Base-by-base conservation (phyloP, 1,140 invertebrate genomes). In the Paramacrobiotus metropolitanus region DNA sequence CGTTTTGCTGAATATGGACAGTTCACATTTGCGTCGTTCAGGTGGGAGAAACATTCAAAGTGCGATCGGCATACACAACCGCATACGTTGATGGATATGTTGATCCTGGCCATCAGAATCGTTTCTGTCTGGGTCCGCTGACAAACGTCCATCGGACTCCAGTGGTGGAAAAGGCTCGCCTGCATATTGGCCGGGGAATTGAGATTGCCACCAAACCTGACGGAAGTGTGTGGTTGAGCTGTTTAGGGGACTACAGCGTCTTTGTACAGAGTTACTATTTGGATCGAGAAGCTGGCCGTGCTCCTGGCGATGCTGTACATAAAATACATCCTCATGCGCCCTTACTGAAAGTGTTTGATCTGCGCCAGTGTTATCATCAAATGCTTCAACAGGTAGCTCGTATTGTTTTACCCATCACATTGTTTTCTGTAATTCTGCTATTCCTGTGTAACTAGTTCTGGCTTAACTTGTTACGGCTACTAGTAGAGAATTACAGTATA, bases 1-100 rank as follows among this genome's bases (percentile, higher is more conserved):
- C n/a, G n/a, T n/a, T n/a, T n/a, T n/a, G n/a, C n/a, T n/a, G n/a
- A n/a, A n/a, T n/a, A n/a, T n/a, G n/a, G n/a, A n/a, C n/a, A n/a
- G n/a, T n/a, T n/a, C n/a, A n/a, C n/a, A n/a, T n/a, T n/a, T n/a
- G n/a, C n/a, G n/a, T n/a, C n/a, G n/a, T 44, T 48, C 40, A 73
- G 69, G 91, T 98, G 59, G 93, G 94, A 2, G 93, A 98, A 72
- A 95, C 90, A 0, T 98, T 99, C 69, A 98, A 98, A 78, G 93
- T 96, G 21, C 87, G 88, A 15, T 91, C 88, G 48, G 83, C 84
- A 65, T 87, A 87, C 71, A 85, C 86, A 30, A 88, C 86, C 67
- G 90, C 98, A 1, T 94, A 86, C 29, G 77, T 98, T n/a, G 95
- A 99, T 73, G 95, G 95, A 4, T 98, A 97, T 69, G 94, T 97